These are phyloP conservation scores for Drosophila tripunctata DNA, from an alignment of 2,888 invertebrate genomes.

Conservation along the genomic window DNA sequence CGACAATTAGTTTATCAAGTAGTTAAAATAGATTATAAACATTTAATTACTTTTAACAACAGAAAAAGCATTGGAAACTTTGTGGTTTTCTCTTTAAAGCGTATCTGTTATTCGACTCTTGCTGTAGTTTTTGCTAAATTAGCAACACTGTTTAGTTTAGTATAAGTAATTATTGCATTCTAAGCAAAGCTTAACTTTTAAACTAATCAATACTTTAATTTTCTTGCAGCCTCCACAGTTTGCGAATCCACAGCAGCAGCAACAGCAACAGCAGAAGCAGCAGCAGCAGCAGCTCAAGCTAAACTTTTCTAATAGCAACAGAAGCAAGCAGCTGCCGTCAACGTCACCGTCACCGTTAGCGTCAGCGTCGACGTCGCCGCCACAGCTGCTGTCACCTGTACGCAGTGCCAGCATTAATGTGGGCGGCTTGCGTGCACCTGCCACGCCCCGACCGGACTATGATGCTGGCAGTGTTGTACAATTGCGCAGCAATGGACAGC, in stretches of 20 bases:
- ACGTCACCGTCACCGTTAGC: slow-evolving; percentile 3
- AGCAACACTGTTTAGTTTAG: slow-evolving; percentile 6
- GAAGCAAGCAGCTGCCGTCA: slow-evolving; percentile 19
- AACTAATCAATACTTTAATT: too few relatives aligned
- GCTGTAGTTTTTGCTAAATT: slow-evolving; percentile 12
- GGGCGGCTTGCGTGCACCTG: slow-evolving; percentile 69
- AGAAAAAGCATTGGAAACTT: too few relatives aligned
- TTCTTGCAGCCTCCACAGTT: slow-evolving; percentile 82
- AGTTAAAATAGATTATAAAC: too few relatives aligned
- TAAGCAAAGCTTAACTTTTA: background rate
- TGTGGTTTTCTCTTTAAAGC: too few relatives aligned
- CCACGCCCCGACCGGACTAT: slow-evolving; percentile 78
- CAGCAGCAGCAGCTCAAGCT: slow-evolving; percentile 46
- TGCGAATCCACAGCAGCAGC: slow-evolving; percentile 71
- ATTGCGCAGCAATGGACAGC: slow-evolving; percentile 25
- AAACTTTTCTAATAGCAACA: slow-evolving; percentile 16
- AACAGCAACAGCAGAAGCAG: slow-evolving; percentile 41
- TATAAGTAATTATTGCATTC: background rate
- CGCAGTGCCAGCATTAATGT: slow-evolving; percentile 59
- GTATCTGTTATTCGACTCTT: too few relatives aligned
- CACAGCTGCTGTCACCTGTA: slow-evolving; percentile 44
- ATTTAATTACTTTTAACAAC: too few relatives aligned
- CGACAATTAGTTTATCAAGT: too few relatives aligned
- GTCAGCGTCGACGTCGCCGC: slow-evolving; percentile 1
- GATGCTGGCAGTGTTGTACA: slow-evolving; percentile 38